Evolutionary conservation across 1,140 invertebrate genomes (phyloP).

Genomic region (Lycorma delicatula): DNA sequence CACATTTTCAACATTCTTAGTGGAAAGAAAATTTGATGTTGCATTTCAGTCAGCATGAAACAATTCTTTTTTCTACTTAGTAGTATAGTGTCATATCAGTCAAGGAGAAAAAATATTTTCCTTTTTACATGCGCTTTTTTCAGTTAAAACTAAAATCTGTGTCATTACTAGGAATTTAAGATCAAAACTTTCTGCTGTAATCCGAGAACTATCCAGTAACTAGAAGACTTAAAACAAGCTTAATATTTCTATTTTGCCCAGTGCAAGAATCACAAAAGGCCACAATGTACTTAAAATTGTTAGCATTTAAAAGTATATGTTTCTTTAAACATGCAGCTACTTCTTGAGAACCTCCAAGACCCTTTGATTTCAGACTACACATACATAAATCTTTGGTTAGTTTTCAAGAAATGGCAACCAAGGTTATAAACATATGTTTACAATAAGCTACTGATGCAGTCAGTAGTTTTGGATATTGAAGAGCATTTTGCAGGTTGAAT

Average conservation of each 20-base stretch:
- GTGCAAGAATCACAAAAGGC: conserved; percentile 11
- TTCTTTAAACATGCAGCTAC: conserved; percentile 26
- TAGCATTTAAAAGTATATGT: conserved; percentile 22
- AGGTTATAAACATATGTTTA: conserved; percentile 28
- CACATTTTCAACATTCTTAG: too few species aligned
- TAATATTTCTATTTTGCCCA: conserved; percentile 23
- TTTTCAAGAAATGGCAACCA: conserved; percentile 21
- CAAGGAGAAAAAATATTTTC: too few species aligned
- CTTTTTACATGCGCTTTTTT: too few species aligned
- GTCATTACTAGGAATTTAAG: conserved; percentile 22
- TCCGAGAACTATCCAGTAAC: conserved; percentile 16
- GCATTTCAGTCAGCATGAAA: too few species aligned
- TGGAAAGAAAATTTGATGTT: too few species aligned
- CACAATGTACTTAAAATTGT: too few species aligned
- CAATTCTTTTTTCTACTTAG: too few species aligned
- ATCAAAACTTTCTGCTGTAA: conserved; percentile 22
- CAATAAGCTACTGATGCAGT: conserved; percentile 27
- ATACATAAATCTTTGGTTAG: conserved; percentile 24
- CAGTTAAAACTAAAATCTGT: conserved; percentile 16
- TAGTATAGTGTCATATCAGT: too few species aligned
- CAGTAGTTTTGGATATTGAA: conserved; percentile 27
- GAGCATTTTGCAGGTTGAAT: conserved; percentile 28
- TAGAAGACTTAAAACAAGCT: conserved; percentile 19
- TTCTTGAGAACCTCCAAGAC: conserved; percentile 28
- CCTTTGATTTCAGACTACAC: conserved; percentile 28